Percentiles rank a stretch among this genome's conserved stretches.
phyloP scores from a whole-genome alignment of 2,113 vertebrate species.

The Planiliza haematocheilus region DNA sequence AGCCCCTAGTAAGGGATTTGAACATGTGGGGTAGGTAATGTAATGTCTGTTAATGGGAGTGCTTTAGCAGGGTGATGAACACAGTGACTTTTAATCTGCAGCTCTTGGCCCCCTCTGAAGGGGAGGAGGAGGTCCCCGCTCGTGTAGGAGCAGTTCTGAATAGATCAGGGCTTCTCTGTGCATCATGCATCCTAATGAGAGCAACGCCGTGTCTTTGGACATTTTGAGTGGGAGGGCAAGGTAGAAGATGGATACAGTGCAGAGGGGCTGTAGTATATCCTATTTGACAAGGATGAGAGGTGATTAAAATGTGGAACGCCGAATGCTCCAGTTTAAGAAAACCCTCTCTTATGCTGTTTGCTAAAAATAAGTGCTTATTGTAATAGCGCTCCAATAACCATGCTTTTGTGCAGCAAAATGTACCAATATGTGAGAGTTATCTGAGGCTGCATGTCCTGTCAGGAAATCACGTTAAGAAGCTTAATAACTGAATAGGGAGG shows the following conservation, averaged over 20 bases:
- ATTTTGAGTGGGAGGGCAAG: slow-evolving; percentile 59
- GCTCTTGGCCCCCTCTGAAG: slow-evolving; percentile 54
- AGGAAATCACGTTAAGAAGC: slow-evolving; percentile 44
- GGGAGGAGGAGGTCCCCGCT: slow-evolving; percentile 58
- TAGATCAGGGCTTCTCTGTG: slow-evolving; percentile 66
- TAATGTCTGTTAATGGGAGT: slow-evolving; percentile 71
- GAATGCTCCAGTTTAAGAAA: slow-evolving; percentile 62
- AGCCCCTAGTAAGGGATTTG: slow-evolving; percentile 58
- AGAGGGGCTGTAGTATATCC: slow-evolving; percentile 60
- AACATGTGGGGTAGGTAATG: slow-evolving; percentile 60
- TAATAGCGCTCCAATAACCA: slow-evolving; percentile 30
- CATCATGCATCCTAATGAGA: slow-evolving; percentile 70
- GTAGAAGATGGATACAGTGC: slow-evolving; percentile 40
- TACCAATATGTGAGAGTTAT: slow-evolving; percentile 7
- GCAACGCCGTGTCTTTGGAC: slow-evolving; percentile 52
- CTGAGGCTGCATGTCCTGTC: slow-evolving; percentile 26
- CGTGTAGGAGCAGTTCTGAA: slow-evolving; percentile 64
- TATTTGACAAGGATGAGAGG: slow-evolving; percentile 62
- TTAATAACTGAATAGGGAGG: slow-evolving; percentile 54
- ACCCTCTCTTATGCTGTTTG: slow-evolving; percentile 53
- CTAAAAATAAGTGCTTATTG: slow-evolving; percentile 58
- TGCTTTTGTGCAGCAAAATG: slow-evolving; percentile 3
- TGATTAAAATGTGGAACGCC: slow-evolving; percentile 66
- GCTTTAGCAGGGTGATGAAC: slow-evolving; percentile 69
- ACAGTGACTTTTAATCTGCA: slow-evolving; percentile 74